Base-by-base conservation (phyloP, 2,797 vertebrate genomes). In the Nannoperca australis region DNA sequence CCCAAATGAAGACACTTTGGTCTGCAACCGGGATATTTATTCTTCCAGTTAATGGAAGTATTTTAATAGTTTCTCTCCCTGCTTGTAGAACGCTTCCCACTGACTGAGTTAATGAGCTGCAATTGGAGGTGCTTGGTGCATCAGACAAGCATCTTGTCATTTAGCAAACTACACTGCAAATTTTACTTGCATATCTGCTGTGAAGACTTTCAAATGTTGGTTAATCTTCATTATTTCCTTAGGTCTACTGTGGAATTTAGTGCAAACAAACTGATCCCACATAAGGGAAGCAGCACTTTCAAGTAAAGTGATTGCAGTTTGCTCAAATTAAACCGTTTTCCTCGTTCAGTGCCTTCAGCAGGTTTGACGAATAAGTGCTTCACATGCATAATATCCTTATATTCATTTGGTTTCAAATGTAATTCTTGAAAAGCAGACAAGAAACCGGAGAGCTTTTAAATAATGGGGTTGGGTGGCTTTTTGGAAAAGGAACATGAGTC, bases 1-100 rank as follows among this genome's bases (percentile, higher is more conserved):
- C 95, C 95, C 95, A 97, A 97, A 97, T 97, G 95, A 97, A 98
- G 96, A 97, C 95, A 96, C 93, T 96, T 96, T 95, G 92, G 90
- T 90, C 86, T 91, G 89, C 84, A 93, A 92, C 88, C 79, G 59
- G 92, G 89, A 92, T 95, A 93, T 95, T 95, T 94, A 93, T 94
- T 92, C 82, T 89, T 86, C 74, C 83, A 89, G 90, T 91, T 94
- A 95, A 94, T 94, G 85, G 90, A 89, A 87, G 87, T 90, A 88
- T 93, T 92, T 92, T 93, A 92, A 94, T 92, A 88, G 85, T 89
- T 85, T 87, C 82, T 83, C 81, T 90, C 72, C 61, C 20, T 85
- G 85, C 84, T 81, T 70, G 83, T 69, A 50, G 77, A 87, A 88
- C 17, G 76, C 56, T 89, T 89, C 90, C 88, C 92, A 88, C 91